Percentiles rank a stretch among this genome's conserved stretches.
phyloP scores from a whole-genome alignment of 1,140 invertebrate genomes.

The Helicoverpa zea region DNA sequence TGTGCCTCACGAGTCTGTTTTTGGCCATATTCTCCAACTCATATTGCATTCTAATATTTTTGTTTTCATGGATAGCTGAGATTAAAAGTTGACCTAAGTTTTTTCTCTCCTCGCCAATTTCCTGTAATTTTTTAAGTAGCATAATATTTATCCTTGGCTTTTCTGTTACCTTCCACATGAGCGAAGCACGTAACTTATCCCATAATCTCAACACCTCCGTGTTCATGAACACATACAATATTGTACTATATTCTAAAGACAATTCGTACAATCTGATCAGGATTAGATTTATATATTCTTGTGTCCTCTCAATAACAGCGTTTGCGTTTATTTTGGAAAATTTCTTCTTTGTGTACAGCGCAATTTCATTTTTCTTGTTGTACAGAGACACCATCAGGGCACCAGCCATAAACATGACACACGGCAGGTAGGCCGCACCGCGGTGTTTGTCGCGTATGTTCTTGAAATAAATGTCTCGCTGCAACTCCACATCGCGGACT shows the following conservation, averaged over 20 bases:
- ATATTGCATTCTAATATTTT: conserved; percentile 71
- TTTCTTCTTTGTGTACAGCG: conserved; percentile 51
- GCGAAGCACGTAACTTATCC: conserved; percentile 19
- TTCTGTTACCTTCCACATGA: conserved; percentile 40
- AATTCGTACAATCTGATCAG: conserved; percentile 40
- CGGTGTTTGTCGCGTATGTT: conserved; percentile 25
- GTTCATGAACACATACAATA: conserved; percentile 37
- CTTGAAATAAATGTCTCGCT: conserved; percentile 5
- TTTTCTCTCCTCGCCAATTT: conserved; percentile 70
- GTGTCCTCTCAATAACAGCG: conserved; percentile 3
- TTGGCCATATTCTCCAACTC: conserved; percentile 70
- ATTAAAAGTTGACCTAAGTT: conserved; percentile 68
- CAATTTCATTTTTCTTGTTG: conserved; percentile 66
- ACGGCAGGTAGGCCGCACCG: conserved; percentile 57
- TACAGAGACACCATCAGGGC: conserved; percentile 64
- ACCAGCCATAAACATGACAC: conserved; percentile 66
- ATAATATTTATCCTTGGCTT: conserved; percentile 58
- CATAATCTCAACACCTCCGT: not conserved
- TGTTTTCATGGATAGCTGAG: conserved; percentile 72
- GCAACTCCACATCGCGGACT: conserved; percentile 3
- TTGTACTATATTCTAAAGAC: conserved; percentile 46
- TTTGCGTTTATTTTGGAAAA: conserved; percentile 46
- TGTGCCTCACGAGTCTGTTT: conserved; percentile 64
- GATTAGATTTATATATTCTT: conserved; percentile 52
- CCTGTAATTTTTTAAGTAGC: conserved; percentile 72